Conservation (phyloP, 2,888 invertebrate species). For the Octodonta nipae region DNA sequence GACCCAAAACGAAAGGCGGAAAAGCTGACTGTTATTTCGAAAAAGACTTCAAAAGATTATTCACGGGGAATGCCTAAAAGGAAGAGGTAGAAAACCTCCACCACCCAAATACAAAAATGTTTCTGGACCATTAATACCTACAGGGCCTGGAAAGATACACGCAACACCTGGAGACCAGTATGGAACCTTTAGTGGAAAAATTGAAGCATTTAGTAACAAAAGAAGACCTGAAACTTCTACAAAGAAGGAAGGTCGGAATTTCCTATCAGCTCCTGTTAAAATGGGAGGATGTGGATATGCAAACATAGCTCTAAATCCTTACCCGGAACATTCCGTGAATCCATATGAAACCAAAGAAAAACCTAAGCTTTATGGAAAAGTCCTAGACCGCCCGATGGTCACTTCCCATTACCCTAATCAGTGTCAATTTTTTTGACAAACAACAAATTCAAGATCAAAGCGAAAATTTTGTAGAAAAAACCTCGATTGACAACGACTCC, state of each 20-base stretch:
- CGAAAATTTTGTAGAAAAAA: no score
- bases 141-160: slow-evolving; percentile 33
- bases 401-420: slow-evolving; percentile 22
- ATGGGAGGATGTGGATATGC: slow-evolving; percentile 41
- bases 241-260: slow-evolving; percentile 15
- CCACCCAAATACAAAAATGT: slow-evolving; percentile 18
- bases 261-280: slow-evolving; percentile 31
- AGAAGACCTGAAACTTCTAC: slow-evolving; percentile 13
- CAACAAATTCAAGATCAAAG: no score
- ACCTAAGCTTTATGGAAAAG: slow-evolving; percentile 21
- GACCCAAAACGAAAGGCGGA: slow-evolving; percentile 31
- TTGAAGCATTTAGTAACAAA: slow-evolving; percentile 25
- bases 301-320: slow-evolving; percentile 38
- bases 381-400: slow-evolving; percentile 23
- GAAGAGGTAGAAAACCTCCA: slow-evolving; percentile 17
- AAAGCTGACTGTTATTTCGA: slow-evolving; percentile 38
- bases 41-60: slow-evolving; percentile 33
- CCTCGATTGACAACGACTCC: no score
- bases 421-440: no score
- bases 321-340: slow-evolving; percentile 30
- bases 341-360: slow-evolving; percentile 22
- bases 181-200: slow-evolving; percentile 36
- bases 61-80: slow-evolving; percentile 30
- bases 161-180: slow-evolving; percentile 41
- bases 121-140: slow-evolving; percentile 26